Conservation (phyloP, 2,888 invertebrate species). For the Cataglyphis cursor region DNA sequence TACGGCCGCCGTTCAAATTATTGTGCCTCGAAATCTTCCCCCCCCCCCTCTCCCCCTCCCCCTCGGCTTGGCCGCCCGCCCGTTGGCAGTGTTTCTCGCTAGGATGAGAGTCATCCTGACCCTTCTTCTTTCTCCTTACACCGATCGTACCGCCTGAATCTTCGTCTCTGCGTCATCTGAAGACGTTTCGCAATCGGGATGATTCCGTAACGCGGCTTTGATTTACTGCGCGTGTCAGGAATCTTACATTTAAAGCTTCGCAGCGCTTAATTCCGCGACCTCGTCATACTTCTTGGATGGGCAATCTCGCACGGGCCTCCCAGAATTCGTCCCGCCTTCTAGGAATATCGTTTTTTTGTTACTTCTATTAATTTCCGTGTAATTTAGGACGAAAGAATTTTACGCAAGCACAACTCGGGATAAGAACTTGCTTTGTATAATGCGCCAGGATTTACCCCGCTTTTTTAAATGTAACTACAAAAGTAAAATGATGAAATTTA, state of each 20-base stretch:
- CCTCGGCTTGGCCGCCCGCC: constrained; percentile 43
- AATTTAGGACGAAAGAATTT: constrained; percentile 23
- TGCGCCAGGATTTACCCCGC: neutral
- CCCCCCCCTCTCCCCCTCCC: constrained; percentile 25
- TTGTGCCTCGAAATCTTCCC: constrained; percentile 66
- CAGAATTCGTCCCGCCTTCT: constrained; percentile 28
- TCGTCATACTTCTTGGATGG: constrained; percentile 18
- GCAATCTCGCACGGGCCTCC: constrained; percentile 17
- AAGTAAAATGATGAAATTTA: neutral
- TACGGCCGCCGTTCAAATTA: constrained; percentile 85
- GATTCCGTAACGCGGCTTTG: constrained; percentile 80
- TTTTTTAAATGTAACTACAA: constrained; percentile 9
- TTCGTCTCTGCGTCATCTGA: constrained; percentile 66
- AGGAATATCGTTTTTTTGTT: neutral
- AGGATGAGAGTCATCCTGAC: constrained; percentile 40
- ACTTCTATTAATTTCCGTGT: constrained; percentile 29
- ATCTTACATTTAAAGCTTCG: constrained; percentile 58
- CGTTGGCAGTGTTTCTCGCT: constrained; percentile 63
- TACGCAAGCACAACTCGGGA: neutral
- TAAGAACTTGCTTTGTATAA: neutral
- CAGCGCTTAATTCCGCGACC: constrained; percentile 33
- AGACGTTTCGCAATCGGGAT: constrained; percentile 70
- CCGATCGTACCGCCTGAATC: constrained; percentile 59
- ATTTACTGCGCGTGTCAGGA: constrained; percentile 80
- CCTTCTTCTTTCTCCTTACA: constrained; percentile 19